Conservation (phyloP, 1,140 invertebrate species). For the Samia ricini region DNA sequence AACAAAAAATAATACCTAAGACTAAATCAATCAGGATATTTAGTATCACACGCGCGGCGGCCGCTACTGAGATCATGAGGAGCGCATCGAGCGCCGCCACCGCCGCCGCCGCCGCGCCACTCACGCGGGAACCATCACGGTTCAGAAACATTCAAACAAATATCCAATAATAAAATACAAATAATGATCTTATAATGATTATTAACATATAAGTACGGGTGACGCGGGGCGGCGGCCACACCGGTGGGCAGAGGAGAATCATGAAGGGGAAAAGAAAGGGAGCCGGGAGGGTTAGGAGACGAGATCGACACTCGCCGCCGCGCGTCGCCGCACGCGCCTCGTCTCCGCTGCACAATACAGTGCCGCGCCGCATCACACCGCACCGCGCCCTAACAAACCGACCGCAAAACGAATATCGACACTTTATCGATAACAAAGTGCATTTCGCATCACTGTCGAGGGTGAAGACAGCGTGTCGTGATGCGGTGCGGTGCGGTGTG, state of each 20-base stretch:
- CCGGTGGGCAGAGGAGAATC: slow-evolving; percentile 36
- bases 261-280: slow-evolving; percentile 12
- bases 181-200: slow-evolving; percentile 39
- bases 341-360: slow-evolving; percentile 16
- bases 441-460: slow-evolving; percentile 37
- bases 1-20: slow-evolving; percentile 73
- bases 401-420: slow-evolving; percentile 27
- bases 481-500: too few relatives aligned
- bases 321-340: slow-evolving; percentile 32
- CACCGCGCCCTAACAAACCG: slow-evolving; percentile 17
- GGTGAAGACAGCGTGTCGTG: slow-evolving; percentile 23
- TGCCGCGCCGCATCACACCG: slow-evolving; percentile 37
- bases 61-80: slow-evolving; percentile 67
- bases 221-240: slow-evolving; percentile 43
- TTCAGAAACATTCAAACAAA: slow-evolving; percentile 37
- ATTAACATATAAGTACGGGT: slow-evolving; percentile 49
- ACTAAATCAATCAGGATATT: slow-evolving; percentile 61
- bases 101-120: slow-evolving; percentile 52
- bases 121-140: slow-evolving; percentile 38
- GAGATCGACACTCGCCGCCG: slow-evolving; percentile 40
- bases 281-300: slow-evolving; percentile 17
- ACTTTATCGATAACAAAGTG: slow-evolving; percentile 47
- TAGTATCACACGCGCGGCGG: slow-evolving; percentile 66
- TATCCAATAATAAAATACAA: slow-evolving; percentile 51
- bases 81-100: slow-evolving; percentile 57